These are phyloP conservation scores for Gymnopithys bicolor DNA, from an alignment of 2,797 vertebrate genomes.

Conservation along the genomic window DNA sequence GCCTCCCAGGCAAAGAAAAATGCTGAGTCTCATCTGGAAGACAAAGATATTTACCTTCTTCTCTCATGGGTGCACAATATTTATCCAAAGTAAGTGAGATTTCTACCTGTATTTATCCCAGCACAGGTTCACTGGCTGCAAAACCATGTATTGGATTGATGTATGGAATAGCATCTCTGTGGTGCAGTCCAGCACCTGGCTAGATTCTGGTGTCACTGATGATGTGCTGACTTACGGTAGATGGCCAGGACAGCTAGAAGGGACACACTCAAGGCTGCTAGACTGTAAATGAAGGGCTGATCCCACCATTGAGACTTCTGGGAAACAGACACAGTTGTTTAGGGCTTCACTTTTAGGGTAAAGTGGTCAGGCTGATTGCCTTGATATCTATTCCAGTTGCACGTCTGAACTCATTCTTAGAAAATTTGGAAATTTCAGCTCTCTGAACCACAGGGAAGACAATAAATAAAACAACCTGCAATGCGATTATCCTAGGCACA, in stretches of 20 bases:
- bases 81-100: slow-evolving; percentile 86
- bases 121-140: neutral
- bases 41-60: slow-evolving; percentile 82
- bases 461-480: neutral
- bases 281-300: neutral
- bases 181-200: neutral
- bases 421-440: neutral
- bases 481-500: neutral
- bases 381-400: neutral
- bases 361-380: neutral
- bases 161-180: neutral
- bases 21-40: slow-evolving; percentile 69
- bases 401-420: neutral
- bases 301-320: neutral
- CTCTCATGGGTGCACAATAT: slow-evolving; percentile 84
- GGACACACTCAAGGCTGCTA: neutral
- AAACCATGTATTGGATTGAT: neutral
- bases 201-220: neutral
- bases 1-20: slow-evolving; percentile 71
- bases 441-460: neutral
- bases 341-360: neutral
- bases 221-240: neutral
- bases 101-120: neutral
- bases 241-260: neutral
- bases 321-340: neutral